Evolutionary conservation across 2,888 invertebrate species (phyloP), one percentile per base, ranked within the genome.

Genomic region (Octonoba sinensis): DNA sequence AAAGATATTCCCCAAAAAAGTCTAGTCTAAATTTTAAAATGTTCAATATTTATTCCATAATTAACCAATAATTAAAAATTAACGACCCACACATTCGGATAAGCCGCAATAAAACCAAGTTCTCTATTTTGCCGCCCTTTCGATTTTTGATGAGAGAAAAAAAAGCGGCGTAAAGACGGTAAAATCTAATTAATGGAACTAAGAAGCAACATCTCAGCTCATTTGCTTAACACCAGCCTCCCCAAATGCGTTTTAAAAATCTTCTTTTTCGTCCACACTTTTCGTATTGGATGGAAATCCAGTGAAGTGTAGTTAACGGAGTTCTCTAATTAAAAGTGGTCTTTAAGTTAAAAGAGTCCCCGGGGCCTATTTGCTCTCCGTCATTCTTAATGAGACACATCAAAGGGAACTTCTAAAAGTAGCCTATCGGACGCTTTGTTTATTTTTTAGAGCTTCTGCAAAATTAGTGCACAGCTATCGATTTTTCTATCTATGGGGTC

Each of bases 351-450:
- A 69, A 69, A 18, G 36, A 36, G 27, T 69, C 67, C 67, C 67
- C 36, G 47, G 56, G 67, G 67, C 67, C 49, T 69, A 69, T 69
- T 69, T 69, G 54, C 51, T 27, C 54, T 22, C 54, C 56, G 62
- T 69, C 54, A 24, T n/a, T 56, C 54, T 27, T 54, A 69, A 56
- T 54, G 51, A 56, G n/a, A 69, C 56, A 54, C 54, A 56, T 69
- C 67, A 69, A 56, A 54, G 54, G 27, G 11, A 36, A 8, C 36
- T 8, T 3, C 36, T 36, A 11, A 36, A 36, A 36, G 36, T 36
- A 8, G 36, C 36, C 36, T 8, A 36, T 36, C 36, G 36, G 8
- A 36, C 36, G 36, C 6, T 36, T 36, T 36, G 36, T 36, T 36
- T 36, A 36, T 36, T 36, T 36, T 36, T 36, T 11, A 36, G 36